These are phyloP conservation scores for Pseudococcus viburni DNA, from an alignment of 2,888 invertebrate species.

Conservation along the genomic window DNA sequence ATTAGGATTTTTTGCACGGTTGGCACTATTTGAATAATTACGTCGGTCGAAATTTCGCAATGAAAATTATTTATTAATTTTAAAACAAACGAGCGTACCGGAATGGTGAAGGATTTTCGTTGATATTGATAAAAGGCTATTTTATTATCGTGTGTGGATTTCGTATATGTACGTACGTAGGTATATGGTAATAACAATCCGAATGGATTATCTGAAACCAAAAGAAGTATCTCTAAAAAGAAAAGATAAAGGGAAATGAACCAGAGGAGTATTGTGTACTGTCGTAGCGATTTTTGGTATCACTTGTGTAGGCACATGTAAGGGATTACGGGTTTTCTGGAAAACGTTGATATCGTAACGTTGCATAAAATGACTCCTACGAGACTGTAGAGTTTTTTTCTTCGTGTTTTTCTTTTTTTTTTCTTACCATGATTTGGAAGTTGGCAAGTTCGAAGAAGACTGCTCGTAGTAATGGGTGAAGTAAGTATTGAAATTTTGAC, in stretches of 20 bases:
- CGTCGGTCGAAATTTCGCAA: not conserved
- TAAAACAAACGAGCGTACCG: not conserved
- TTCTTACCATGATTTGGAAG: not conserved
- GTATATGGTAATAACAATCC: constrained; percentile 12
- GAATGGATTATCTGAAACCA: constrained; percentile 4
- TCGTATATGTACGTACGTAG: not conserved
- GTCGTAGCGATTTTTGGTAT: constrained; percentile 22
- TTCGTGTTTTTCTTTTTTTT: not conserved
- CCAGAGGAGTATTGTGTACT: not conserved
- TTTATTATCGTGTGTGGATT: not conserved
- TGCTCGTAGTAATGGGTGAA: not conserved
- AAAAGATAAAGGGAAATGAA: constrained; percentile 31
- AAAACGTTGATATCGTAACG: constrained; percentile 49
- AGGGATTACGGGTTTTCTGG: constrained; percentile 45
- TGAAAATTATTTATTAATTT: not conserved
- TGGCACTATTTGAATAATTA: not conserved
- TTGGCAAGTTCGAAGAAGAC: not conserved
- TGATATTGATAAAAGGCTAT: not conserved
- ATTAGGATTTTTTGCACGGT: not conserved
- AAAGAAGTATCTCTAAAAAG: constrained; percentile 14
- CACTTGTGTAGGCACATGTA: constrained; percentile 28
- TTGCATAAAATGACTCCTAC: constrained; percentile 49
- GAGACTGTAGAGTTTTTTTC: not conserved
- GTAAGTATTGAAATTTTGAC: not conserved
- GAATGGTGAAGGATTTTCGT: not conserved